Percentiles rank a stretch among this genome's conserved stretches.
Evolutionary conservation across 2,888 invertebrate species (phyloP).

Genomic region (Ptychoptera contaminata): DNA sequence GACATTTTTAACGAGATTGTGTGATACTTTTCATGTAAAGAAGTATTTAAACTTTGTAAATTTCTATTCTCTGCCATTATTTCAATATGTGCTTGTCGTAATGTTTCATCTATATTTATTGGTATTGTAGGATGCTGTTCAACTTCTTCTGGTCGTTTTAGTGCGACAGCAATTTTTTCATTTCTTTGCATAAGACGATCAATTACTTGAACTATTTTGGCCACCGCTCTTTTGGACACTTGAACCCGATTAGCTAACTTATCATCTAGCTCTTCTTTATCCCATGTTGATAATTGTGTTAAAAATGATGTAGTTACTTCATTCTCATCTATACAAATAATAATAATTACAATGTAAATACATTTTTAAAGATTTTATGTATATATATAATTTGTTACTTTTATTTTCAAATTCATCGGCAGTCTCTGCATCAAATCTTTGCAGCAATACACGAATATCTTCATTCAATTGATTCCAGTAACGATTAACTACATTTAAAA

Average conservation of each 20-base stretch:
- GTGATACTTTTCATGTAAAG: conserved; percentile 85
- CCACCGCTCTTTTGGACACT: conserved; percentile 91
- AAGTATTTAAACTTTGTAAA: conserved; percentile 79
- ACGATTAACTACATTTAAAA: conserved; percentile 91
- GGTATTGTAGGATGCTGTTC: conserved; percentile 11
- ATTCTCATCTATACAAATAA: conserved; percentile 59
- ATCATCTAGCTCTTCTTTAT: conserved; percentile 92
- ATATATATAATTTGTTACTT: too few species aligned
- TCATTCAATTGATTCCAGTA: conserved; percentile 97
- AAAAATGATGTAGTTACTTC: conserved; percentile 93
- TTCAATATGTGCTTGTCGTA: conserved; percentile 72
- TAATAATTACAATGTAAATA: conserved; percentile 12
- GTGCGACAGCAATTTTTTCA: conserved; percentile 78
- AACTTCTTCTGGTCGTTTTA: conserved; percentile 39
- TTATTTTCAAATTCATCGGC: conserved; percentile 91
- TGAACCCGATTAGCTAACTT: conserved; percentile 90
- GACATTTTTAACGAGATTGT: conserved; percentile 81
- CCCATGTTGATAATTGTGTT: conserved; percentile 92
- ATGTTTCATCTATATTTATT: conserved; percentile 52
- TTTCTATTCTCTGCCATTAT: conserved; percentile 81
- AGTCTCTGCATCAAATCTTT: conserved; percentile 94
- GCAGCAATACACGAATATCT: conserved; percentile 83
- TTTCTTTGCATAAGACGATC: conserved; percentile 91
- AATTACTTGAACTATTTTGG: conserved; percentile 91
- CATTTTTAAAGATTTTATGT: conserved; percentile 6